These are phyloP conservation scores for Chelidonichthys spinosus DNA, from an alignment of 2,797 vertebrate species.

Conservation along the genomic window DNA sequence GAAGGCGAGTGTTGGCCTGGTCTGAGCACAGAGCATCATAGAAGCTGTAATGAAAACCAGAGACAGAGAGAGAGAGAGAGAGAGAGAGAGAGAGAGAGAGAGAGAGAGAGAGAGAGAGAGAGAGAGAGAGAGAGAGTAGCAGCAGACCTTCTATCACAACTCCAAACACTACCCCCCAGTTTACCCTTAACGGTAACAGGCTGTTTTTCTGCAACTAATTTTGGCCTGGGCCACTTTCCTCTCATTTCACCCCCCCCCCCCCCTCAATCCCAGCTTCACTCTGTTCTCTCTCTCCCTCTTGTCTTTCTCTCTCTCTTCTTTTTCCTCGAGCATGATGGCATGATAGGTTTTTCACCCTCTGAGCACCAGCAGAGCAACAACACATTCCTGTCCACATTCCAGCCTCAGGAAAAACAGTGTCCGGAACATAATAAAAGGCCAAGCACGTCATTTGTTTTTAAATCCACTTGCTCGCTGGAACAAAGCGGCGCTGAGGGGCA, in stretches of 20 bases:
- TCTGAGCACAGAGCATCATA: constrained; percentile 64
- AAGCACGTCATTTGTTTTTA: constrained; percentile 82
- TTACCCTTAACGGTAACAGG: constrained; percentile 29
- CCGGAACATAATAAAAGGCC: constrained; percentile 83
- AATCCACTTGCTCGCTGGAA: constrained; percentile 78
- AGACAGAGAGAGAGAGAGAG: constrained; percentile 32
- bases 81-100: no score
- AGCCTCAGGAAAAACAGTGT: constrained; percentile 83
- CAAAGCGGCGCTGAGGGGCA: constrained; percentile 72
- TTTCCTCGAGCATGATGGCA: constrained; percentile 62
- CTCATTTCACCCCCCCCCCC: not conserved
- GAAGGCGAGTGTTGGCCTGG: constrained; percentile 64
- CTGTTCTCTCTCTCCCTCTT: constrained; percentile 25
- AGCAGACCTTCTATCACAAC: constrained; percentile 40
- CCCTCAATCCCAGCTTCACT: constrained; percentile 6
- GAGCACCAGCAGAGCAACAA: constrained; percentile 81
- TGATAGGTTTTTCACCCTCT: constrained; percentile 74
- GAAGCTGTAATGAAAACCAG: constrained; percentile 77
- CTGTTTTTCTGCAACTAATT: constrained; percentile 47
- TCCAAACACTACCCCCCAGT: constrained; percentile 18
- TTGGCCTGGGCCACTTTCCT: constrained; percentile 4
- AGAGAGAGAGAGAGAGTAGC: constrained; percentile 34
- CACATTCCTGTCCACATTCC: constrained; percentile 87
- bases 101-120: constrained; percentile 30
- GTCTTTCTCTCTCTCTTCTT: constrained; percentile 37